phyloP scores from a whole-genome alignment of 1,140 invertebrate genomes.

The Philotrypesis tridentata region DNA sequence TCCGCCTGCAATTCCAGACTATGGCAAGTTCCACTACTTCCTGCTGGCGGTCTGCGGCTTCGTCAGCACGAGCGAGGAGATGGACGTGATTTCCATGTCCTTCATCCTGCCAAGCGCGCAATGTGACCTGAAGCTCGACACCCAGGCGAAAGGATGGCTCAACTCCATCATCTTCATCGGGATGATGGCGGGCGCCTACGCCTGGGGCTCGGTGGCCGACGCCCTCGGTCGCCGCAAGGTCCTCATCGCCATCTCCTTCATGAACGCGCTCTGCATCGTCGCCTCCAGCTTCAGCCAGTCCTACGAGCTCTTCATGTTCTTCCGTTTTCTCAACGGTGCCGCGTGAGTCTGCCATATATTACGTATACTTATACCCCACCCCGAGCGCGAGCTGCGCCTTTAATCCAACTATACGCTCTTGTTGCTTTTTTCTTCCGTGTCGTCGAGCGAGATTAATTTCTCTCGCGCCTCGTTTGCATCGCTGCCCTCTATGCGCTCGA shows the following conservation, averaged over 20 bases:
- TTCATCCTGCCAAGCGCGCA: slow-evolving; percentile 94
- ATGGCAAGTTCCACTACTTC: slow-evolving; percentile 94
- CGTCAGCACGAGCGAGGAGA: slow-evolving; percentile 95
- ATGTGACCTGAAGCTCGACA: slow-evolving; percentile 91
- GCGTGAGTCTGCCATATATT: slow-evolving; percentile 88
- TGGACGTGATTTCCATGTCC: slow-evolving; percentile 95
- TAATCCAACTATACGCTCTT: too few species aligned
- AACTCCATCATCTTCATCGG: slow-evolving; percentile 91
- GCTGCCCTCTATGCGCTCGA: too few species aligned
- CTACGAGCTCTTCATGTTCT: slow-evolving; percentile 90
- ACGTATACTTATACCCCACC: too few species aligned
- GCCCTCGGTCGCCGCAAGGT: slow-evolving; percentile 88
- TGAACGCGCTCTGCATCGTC: slow-evolving; percentile 91
- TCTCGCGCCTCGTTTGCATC: too few species aligned
- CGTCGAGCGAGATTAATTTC: too few species aligned
- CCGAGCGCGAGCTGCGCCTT: too few species aligned
- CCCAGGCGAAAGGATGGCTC: slow-evolving; percentile 91
- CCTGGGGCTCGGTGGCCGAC: slow-evolving; percentile 93
- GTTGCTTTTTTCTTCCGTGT: background rate
- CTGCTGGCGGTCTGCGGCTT: slow-evolving; percentile 91
- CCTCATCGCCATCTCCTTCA: slow-evolving; percentile 89
- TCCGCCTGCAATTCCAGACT: too few species aligned
- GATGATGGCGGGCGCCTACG: slow-evolving; percentile 94
- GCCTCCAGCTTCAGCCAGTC: slow-evolving; percentile 90
- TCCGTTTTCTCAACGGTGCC: slow-evolving; percentile 91